A percentile compares a stretch with the other conserved stretches of the same genome.
phyloP scores from a whole-genome alignment of 1,140 invertebrate genomes.

The Pygmarrhopalites habei region DNA sequence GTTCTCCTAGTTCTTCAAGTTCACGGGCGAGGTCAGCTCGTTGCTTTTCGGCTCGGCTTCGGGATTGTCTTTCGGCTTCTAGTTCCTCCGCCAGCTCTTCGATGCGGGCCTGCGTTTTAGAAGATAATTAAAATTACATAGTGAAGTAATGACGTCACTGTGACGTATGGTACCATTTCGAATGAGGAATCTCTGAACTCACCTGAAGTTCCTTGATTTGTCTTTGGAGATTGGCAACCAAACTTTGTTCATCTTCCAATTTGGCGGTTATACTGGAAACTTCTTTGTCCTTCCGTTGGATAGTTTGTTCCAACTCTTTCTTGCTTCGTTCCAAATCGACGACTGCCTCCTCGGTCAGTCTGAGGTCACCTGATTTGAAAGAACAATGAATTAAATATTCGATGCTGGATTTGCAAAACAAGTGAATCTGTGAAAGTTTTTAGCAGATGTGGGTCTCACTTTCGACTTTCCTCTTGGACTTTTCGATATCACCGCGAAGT shows the following conservation, averaged over 20 bases:
- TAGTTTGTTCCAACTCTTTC: slow-evolving; percentile 95
- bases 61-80: slow-evolving; percentile 72
- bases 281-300: slow-evolving; percentile 96
- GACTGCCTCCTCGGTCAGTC: slow-evolving; percentile 96
- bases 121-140: too few species aligned
- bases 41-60: slow-evolving; percentile 96
- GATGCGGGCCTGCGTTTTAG: slow-evolving; percentile 70
- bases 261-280: slow-evolving; percentile 87
- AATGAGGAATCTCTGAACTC: slow-evolving; percentile 6
- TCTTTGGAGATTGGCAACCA: slow-evolving; percentile 92
- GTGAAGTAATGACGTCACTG: too few species aligned
- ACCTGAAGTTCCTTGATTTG: slow-evolving; percentile 98
- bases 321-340: slow-evolving; percentile 79
- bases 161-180: too few species aligned
- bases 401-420: too few species aligned
- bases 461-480: slow-evolving; percentile 88
- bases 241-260: slow-evolving; percentile 94
- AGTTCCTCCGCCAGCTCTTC: slow-evolving; percentile 97
- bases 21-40: slow-evolving; percentile 91
- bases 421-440: too few species aligned
- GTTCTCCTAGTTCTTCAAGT: slow-evolving; percentile 93
- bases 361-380: too few species aligned
- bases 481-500: slow-evolving; percentile 93
- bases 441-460: too few species aligned
- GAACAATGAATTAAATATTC: too few species aligned